A percentile compares a stretch with the other conserved stretches of the same genome.
Evolutionary conservation across 2,797 vertebrate species (phyloP).

Genomic region (Gymnopithys bicolor): DNA sequence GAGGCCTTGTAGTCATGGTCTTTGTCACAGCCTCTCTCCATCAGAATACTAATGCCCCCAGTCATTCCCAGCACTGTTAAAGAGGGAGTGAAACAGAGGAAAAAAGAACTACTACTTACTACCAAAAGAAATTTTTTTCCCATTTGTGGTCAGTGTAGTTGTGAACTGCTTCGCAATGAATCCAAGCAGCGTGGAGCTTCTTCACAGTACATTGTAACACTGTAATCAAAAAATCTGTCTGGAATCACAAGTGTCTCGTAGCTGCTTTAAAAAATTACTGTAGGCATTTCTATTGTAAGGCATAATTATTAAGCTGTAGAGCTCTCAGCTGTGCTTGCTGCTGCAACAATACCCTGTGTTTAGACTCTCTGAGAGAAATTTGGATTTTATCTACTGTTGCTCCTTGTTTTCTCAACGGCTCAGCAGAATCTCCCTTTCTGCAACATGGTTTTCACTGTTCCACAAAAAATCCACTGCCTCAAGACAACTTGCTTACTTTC

Average conservation of each 20-base stretch:
- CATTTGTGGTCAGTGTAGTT: not conserved
- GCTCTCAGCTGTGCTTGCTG: not conserved
- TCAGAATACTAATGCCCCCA: constrained; percentile 67
- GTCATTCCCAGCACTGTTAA: not conserved
- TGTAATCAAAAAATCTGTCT: not conserved
- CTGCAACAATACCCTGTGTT: not conserved
- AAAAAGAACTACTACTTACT: not conserved
- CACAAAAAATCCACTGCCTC: not conserved
- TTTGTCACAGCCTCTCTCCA: constrained; percentile 73
- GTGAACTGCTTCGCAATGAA: not conserved
- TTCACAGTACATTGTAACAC: not conserved
- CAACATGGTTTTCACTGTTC: not conserved
- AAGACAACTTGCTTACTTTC: not conserved
- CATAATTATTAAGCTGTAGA: not conserved
- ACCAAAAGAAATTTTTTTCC: not conserved
- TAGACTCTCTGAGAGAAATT: not conserved
- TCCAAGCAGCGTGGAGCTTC: not conserved
- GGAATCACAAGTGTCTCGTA: not conserved
- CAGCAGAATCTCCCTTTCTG: not conserved
- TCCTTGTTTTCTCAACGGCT: not conserved
- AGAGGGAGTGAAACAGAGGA: not conserved
- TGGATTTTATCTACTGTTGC: not conserved
- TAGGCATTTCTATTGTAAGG: not conserved
- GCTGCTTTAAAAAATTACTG: not conserved
- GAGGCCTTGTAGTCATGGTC: constrained; percentile 56